phyloP scores from a whole-genome alignment of 2,113 vertebrate species.

The Synchiropus splendidus region DNA sequence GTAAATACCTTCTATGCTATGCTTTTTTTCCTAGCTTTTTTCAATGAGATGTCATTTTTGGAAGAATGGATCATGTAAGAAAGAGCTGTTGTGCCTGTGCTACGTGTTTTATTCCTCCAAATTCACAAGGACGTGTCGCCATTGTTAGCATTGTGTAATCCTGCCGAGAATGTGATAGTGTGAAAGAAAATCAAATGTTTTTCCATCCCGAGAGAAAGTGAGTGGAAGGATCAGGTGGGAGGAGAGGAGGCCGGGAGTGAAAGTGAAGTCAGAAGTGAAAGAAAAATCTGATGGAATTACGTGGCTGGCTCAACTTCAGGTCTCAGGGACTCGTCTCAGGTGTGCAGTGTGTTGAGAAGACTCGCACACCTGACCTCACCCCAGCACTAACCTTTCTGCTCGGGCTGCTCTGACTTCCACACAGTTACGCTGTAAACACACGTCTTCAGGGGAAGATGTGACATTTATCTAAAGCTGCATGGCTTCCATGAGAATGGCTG shows the following conservation, averaged over 20 bases:
- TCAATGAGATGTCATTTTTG: too few relatives aligned
- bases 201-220: constrained; percentile 26
- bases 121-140: constrained; percentile 19
- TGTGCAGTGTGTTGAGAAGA: constrained; percentile 44
- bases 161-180: constrained; percentile 29
- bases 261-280: background rate
- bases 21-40: too few relatives aligned
- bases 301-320: constrained; percentile 27
- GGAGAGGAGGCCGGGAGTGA: constrained; percentile 1
- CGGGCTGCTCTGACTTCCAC: constrained; percentile 49
- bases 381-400: constrained; percentile 49
- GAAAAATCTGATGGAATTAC: constrained; percentile 33
- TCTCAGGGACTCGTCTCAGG: constrained; percentile 38
- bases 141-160: constrained; percentile 21
- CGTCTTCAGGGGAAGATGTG: constrained; percentile 37
- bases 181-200: constrained; percentile 24
- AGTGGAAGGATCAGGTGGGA: constrained; percentile 1
- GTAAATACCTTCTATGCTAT: too few relatives aligned
- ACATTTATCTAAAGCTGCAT: constrained; percentile 49
- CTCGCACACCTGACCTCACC: constrained; percentile 35
- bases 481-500: constrained; percentile 11
- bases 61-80: too few relatives aligned
- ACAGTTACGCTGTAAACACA: constrained; percentile 52
- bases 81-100: too few relatives aligned
- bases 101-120: too few relatives aligned